phyloP scores from a whole-genome alignment of 2,113 vertebrate species.

The Ariopsis seemanni region DNA sequence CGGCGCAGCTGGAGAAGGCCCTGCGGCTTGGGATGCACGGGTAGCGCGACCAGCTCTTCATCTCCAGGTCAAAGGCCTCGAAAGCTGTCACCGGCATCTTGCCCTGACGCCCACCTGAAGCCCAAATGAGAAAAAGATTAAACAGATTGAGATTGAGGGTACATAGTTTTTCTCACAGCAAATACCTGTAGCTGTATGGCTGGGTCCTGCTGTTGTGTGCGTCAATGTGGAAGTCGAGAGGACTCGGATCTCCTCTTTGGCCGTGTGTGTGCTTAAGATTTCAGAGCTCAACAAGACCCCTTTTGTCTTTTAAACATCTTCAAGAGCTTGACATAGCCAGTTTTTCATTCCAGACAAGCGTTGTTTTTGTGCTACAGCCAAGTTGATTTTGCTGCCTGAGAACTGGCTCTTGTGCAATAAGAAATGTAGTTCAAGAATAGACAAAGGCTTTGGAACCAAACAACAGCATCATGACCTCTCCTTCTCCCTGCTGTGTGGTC shows the following conservation, averaged over 20 bases:
- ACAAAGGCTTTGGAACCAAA: not conserved
- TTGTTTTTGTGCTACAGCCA: not conserved
- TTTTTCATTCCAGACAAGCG: constrained; percentile 13
- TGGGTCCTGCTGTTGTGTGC: not conserved
- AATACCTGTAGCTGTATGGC: not conserved
- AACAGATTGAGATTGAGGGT: constrained; percentile 1
- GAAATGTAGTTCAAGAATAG: not conserved
- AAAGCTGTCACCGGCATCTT: constrained; percentile 95
- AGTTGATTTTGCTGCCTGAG: not conserved
- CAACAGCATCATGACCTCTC: not conserved
- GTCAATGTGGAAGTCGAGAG: not conserved
- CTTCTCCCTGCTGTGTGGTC: not conserved
- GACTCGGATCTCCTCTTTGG: constrained; percentile 4
- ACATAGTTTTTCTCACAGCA: not conserved
- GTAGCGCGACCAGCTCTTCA: constrained; percentile 87
- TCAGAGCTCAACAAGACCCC: constrained; percentile 24
- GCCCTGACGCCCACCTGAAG: constrained; percentile 89
- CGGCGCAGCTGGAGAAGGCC: constrained; percentile 88
- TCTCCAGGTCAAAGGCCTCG: constrained; percentile 94
- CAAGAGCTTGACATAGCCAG: not conserved
- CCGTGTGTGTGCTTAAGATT: constrained; percentile 26
- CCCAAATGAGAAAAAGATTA: not conserved
- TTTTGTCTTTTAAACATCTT: constrained; percentile 37
- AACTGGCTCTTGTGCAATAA: not conserved
- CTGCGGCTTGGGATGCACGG: constrained; percentile 91